Evolutionary conservation across 2,888 invertebrate genomes (phyloP), one percentile per base, ranked within the genome.

Genomic region (Lasioglossum pauxillum): DNA sequence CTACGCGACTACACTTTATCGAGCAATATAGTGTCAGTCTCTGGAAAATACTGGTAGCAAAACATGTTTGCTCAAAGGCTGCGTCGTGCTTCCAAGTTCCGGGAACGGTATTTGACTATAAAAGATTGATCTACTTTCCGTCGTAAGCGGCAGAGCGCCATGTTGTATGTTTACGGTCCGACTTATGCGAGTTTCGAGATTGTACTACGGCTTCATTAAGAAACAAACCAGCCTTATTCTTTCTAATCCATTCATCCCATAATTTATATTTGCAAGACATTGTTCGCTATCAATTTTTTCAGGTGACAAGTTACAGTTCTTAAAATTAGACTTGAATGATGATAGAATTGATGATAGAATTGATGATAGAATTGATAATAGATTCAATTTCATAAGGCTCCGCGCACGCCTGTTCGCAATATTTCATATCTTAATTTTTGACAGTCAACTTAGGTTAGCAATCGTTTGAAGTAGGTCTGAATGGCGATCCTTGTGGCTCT

Each of bases 21-120:
- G 64, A 16, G 64, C 64, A 31, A 64, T 64, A 64, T 27, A 64
- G 4, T 19, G 35, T 1, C 67, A 23, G 31, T 19, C 67, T 35
- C 35, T 35, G 35, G 19, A 35, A 67, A 67, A 67, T 35, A 67
- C 67, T 8, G 35, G 3, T 31, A 16, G 67, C 35, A 67, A 67
- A 67, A 67, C 67, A 67, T 67, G 67, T 67, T 67, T 67, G 67
- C 67, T 35, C 35, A 35, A 67, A 35, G 67, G 67, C 35, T 67
- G 35, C 19, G 5, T 5, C 35, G 35, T 23, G 67, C 67, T 67
- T 19, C 23, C 67, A 67, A 35, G 31, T 67, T 23, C 35, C 67
- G n/a, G n/a, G 67, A 67, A 67, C 67, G 35, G 35, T 35, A 67
- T 67, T 35, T 67, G 35, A 35, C 67, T 35, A 67, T 35, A 67